phyloP scores from a whole-genome alignment of 2,113 vertebrate species.

The Excalfactoria chinensis region DNA sequence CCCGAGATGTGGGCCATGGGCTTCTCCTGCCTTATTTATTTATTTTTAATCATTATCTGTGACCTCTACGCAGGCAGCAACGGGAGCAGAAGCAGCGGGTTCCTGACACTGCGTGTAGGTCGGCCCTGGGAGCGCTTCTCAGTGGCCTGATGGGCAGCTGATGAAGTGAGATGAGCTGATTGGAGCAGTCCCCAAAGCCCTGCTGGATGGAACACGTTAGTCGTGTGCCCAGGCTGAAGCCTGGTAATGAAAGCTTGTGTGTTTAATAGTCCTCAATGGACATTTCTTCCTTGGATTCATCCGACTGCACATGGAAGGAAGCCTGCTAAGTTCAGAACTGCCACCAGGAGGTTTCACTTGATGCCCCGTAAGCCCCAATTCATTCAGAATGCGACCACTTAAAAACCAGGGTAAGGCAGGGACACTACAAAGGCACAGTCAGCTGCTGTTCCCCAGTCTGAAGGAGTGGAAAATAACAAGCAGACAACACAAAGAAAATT shows the following conservation, averaged over 20 bases:
- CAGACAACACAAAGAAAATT: neutral
- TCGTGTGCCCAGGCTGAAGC: fast-evolving
- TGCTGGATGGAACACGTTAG: neutral
- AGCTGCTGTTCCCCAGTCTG: neutral
- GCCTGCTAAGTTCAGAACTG: fast-evolving
- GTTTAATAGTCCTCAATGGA: slow-evolving; percentile 13
- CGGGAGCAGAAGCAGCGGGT: neutral
- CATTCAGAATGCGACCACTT: neutral
- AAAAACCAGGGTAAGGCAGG: neutral
- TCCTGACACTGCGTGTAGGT: neutral
- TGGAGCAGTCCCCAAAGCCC: neutral
- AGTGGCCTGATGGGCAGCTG: neutral
- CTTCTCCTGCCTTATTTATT: slow-evolving; percentile 22
- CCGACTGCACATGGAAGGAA: neutral
- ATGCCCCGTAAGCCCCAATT: neutral
- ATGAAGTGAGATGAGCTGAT: neutral
- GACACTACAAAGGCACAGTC: neutral
- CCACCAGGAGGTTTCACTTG: neutral
- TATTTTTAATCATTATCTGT: slow-evolving; percentile 36
- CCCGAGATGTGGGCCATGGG: neutral
- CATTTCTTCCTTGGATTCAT: neutral
- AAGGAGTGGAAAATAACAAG: neutral
- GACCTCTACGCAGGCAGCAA: slow-evolving; percentile 25
- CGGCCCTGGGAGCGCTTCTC: neutral
- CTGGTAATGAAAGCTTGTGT: slow-evolving; percentile 20